Evolutionary conservation across 2,888 invertebrate genomes (phyloP).

Genomic region (Polyommatus iphigenia): DNA sequence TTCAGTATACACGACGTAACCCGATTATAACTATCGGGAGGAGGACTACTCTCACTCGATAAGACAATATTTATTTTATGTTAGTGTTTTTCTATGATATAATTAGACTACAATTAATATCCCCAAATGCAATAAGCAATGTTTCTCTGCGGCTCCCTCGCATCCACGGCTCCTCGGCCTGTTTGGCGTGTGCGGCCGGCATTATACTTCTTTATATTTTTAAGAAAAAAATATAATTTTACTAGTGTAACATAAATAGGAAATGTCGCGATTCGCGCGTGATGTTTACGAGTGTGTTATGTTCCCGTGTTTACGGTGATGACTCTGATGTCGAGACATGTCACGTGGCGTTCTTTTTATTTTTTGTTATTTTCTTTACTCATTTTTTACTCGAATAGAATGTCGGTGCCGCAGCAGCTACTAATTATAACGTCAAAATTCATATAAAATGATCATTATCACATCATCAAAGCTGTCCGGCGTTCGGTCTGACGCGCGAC

Average conservation of each 20-base stretch:
- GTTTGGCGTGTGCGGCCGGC: neutral
- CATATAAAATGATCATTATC: neutral
- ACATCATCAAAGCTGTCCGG: neutral
- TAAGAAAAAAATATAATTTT: neutral
- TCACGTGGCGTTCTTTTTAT: neutral
- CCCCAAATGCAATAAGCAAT: no score
- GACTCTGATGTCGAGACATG: neutral
- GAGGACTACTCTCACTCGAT: neutral
- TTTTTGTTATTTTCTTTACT: neutral
- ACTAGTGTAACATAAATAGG: neutral
- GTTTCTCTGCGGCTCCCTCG: no score
- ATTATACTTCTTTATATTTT: neutral
- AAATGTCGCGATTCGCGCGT: neutral
- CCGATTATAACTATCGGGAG: neutral
- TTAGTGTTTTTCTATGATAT: no score
- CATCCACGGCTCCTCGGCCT: no score
- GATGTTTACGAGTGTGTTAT: neutral
- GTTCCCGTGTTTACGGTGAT: neutral
- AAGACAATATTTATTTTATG: neutral
- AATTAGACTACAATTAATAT: no score
- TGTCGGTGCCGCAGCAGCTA: neutral
- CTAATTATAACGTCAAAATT: neutral
- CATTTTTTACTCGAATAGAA: neutral
- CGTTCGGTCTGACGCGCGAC: neutral
- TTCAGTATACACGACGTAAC: neutral